These are phyloP conservation scores for Zaprionus camerounensis DNA, from an alignment of 1,140 invertebrate genomes.

Conservation along the genomic window DNA sequence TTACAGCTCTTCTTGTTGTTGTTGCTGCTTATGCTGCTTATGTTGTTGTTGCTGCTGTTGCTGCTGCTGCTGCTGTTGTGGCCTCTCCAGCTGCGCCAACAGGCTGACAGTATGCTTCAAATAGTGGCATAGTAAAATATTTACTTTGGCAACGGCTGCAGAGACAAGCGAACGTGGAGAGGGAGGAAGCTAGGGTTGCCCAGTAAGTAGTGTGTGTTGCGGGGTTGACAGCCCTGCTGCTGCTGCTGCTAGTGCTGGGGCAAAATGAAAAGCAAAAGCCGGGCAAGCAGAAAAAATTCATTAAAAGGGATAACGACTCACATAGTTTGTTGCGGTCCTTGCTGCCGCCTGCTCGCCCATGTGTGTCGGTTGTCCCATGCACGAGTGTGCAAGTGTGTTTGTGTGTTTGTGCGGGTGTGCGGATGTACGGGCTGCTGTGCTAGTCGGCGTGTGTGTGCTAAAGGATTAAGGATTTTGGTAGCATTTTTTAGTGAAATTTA, in stretches of 20 bases:
- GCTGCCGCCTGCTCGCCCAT: slow-evolving; percentile 16
- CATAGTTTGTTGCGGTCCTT: slow-evolving; percentile 59
- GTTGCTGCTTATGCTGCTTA: slow-evolving; percentile 14
- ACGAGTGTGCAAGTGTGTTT: neutral
- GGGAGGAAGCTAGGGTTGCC: slow-evolving; percentile 24
- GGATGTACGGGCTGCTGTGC: neutral
- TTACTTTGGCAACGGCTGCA: slow-evolving; percentile 75
- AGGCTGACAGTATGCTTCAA: slow-evolving; percentile 73
- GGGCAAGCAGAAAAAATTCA: slow-evolving; percentile 73
- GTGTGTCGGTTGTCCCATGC: slow-evolving; percentile 1
- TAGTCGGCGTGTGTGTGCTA: slow-evolving; percentile 21
- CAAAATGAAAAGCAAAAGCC: slow-evolving; percentile 61
- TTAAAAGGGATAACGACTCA: slow-evolving; percentile 80
- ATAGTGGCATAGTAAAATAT: slow-evolving; percentile 80
- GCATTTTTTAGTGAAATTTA: slow-evolving; percentile 74
- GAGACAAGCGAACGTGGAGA: slow-evolving; percentile 44
- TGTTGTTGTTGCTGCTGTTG: neutral
- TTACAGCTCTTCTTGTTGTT: neutral
- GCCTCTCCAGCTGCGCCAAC: slow-evolving; percentile 65
- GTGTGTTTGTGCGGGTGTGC: neutral
- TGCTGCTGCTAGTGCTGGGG: neutral
- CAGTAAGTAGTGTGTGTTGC: neutral
- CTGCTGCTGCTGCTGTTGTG: slow-evolving; percentile 40
- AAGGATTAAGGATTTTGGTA: slow-evolving; percentile 68
- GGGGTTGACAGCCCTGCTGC: slow-evolving; percentile 11